phyloP scores from a whole-genome alignment of 1,140 invertebrate genomes.

The Contarinia nasturtii region DNA sequence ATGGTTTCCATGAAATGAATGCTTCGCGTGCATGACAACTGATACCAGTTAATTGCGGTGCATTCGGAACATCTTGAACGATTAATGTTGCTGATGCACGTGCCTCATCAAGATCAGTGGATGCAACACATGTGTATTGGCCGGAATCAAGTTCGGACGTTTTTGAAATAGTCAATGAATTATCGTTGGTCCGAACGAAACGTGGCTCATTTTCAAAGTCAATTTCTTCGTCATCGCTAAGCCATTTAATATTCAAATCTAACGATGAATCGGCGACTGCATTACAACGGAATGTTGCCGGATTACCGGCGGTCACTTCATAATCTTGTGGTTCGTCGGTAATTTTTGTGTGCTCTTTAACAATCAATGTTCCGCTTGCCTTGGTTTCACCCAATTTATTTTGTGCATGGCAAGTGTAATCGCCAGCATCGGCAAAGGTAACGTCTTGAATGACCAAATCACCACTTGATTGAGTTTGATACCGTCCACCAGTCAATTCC shows the following conservation, averaged over 20 bases:
- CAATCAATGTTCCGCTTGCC: slow-evolving; percentile 53
- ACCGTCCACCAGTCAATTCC: slow-evolving; percentile 70
- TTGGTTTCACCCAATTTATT: slow-evolving; percentile 79
- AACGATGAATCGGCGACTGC: slow-evolving; percentile 69
- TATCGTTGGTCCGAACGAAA: slow-evolving; percentile 67
- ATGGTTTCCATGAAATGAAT: slow-evolving; percentile 62
- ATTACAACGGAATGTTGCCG: slow-evolving; percentile 85
- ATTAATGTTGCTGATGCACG: slow-evolving; percentile 69
- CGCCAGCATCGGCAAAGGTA: slow-evolving; percentile 64
- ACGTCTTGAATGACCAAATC: slow-evolving; percentile 73
- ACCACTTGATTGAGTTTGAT: slow-evolving; percentile 48
- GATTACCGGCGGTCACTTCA: slow-evolving; percentile 71
- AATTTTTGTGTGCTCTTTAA: slow-evolving; percentile 74
- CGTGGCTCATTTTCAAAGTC: slow-evolving; percentile 73
- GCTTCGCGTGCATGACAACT: slow-evolving; percentile 51
- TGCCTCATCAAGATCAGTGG: slow-evolving; percentile 70
- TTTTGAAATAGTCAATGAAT: slow-evolving; percentile 84
- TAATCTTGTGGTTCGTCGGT: slow-evolving; percentile 74
- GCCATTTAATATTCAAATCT: slow-evolving; percentile 68
- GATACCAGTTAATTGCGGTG: slow-evolving; percentile 48
- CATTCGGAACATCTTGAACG: slow-evolving; percentile 91
- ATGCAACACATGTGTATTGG: slow-evolving; percentile 87
- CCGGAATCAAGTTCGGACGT: slow-evolving; percentile 89
- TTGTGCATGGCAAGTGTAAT: slow-evolving; percentile 76
- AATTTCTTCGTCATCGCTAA: slow-evolving; percentile 64